These are phyloP conservation scores for Sinodicranocentrus sp. DNA, from an alignment of 2,888 invertebrate genomes.

Conservation along the genomic window DNA sequence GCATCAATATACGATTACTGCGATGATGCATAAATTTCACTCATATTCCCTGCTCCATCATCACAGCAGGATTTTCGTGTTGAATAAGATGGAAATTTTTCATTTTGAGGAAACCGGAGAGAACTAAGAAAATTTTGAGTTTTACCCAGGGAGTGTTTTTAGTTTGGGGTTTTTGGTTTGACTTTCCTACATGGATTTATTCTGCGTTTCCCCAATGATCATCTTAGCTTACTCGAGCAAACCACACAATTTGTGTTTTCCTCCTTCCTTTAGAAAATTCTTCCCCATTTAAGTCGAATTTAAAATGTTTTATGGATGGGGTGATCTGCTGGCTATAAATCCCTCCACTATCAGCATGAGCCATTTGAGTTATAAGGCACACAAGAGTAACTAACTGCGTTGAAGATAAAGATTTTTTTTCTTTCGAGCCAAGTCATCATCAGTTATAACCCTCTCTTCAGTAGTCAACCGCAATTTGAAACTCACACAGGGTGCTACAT, in stretches of 20 bases:
- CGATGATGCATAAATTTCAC: slow-evolving; percentile 11
- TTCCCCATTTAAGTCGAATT: slow-evolving; percentile 59
- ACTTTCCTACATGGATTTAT: too few species aligned
- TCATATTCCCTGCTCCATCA: background rate
- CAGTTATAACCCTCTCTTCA: slow-evolving; percentile 33
- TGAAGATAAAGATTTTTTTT: slow-evolving; percentile 56
- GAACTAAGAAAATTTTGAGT: slow-evolving; percentile 23
- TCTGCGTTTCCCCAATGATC: slow-evolving; percentile 19
- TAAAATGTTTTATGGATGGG: slow-evolving; percentile 68
- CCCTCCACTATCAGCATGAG: slow-evolving; percentile 61
- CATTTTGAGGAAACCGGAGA: slow-evolving; percentile 24
- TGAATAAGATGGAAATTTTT: background rate
- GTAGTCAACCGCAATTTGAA: slow-evolving; percentile 53
- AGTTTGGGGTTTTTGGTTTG: slow-evolving; percentile 13
- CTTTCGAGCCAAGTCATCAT: slow-evolving; percentile 8
- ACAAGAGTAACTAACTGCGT: slow-evolving; percentile 23
- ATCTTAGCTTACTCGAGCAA: slow-evolving; percentile 58
- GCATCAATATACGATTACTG: slow-evolving; percentile 13
- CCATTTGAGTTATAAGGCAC: slow-evolving; percentile 50
- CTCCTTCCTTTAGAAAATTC: slow-evolving; percentile 35
- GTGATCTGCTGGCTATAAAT: slow-evolving; percentile 60
- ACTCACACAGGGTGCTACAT: slow-evolving; percentile 47
- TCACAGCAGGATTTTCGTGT: slow-evolving; percentile 10
- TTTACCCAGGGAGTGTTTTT: slow-evolving; percentile 45
- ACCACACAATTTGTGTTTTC: slow-evolving; percentile 62